Evolutionary conservation across 1,140 invertebrate genomes (phyloP).

Genomic region (Musca vetustissima): DNA sequence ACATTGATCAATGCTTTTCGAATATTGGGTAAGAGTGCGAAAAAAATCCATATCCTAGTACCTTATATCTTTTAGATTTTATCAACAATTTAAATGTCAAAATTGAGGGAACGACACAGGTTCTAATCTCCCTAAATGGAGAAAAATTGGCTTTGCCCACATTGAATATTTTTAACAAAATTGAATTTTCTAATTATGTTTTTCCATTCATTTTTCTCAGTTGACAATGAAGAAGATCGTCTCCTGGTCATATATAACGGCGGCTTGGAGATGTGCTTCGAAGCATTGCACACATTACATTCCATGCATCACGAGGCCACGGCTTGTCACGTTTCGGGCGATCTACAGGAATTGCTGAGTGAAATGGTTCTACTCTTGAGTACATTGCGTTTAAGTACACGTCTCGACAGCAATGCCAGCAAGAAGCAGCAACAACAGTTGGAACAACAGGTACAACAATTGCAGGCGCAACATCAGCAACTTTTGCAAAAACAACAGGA

Average conservation of each 20-base stretch:
- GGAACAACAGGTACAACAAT: slow-evolving; percentile 38
- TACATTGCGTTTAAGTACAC: slow-evolving; percentile 42
- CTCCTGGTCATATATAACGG: slow-evolving; percentile 85
- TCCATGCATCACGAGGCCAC: slow-evolving; percentile 93
- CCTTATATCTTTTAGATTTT: no score
- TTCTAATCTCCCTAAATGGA: no score
- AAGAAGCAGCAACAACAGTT: slow-evolving; percentile 38
- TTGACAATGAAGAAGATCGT: slow-evolving; percentile 87
- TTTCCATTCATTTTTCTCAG: slow-evolving; percentile 30
- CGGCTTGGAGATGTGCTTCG: slow-evolving; percentile 84
- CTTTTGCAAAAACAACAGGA: slow-evolving; percentile 44
- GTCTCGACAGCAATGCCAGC: slow-evolving; percentile 45
- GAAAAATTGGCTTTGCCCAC: no score
- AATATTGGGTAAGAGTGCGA: slow-evolving; percentile 65
- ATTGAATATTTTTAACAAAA: no score
- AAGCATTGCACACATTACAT: slow-evolving; percentile 87
- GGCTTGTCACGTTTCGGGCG: slow-evolving; percentile 80
- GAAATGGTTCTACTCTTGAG: slow-evolving; percentile 59
- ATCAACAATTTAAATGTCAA: no score
- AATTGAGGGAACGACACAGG: no score
- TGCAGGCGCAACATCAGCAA: slow-evolving; percentile 43
- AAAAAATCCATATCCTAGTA: no score
- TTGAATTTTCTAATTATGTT: no score
- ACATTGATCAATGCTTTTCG: slow-evolving; percentile 85
- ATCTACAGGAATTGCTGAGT: slow-evolving; percentile 79